Evolutionary conservation across 2,113 vertebrate species (phyloP).

Genomic region (Eubucco bourcierii): DNA sequence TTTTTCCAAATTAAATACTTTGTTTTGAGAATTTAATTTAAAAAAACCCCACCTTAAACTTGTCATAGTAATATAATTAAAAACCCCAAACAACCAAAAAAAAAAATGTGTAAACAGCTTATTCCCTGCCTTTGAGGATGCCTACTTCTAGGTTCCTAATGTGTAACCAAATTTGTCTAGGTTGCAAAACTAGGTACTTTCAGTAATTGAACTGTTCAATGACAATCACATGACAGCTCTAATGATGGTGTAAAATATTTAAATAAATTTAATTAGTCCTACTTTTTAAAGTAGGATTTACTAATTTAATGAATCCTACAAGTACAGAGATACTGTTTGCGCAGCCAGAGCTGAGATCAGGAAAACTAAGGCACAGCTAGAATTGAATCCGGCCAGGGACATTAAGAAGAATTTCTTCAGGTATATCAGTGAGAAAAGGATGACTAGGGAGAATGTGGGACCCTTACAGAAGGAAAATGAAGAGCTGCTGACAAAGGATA

Average conservation of each 20-base stretch:
- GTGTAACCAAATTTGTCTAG: not conserved
- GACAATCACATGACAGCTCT: not conserved
- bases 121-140: not conserved
- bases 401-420: no score
- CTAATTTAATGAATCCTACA: no score
- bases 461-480: no score
- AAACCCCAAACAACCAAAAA: no score
- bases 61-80: not conserved
- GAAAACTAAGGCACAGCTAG: no score
- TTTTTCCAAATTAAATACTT: not conserved
- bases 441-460: no score
- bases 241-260: not conserved
- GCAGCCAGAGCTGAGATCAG: no score
- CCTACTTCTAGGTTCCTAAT: not conserved
- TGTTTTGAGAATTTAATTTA: not conserved
- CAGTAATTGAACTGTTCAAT: not conserved
- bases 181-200: not conserved
- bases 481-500: no score
- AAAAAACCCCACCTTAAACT: not conserved
- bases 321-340: no score
- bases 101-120: not conserved
- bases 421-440: no score
- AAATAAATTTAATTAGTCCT: not conserved
- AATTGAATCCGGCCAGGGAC: no score
- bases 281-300: no score